phyloP scores from a whole-genome alignment of 2,113 vertebrate species.

The Emydocephalus ijimae region DNA sequence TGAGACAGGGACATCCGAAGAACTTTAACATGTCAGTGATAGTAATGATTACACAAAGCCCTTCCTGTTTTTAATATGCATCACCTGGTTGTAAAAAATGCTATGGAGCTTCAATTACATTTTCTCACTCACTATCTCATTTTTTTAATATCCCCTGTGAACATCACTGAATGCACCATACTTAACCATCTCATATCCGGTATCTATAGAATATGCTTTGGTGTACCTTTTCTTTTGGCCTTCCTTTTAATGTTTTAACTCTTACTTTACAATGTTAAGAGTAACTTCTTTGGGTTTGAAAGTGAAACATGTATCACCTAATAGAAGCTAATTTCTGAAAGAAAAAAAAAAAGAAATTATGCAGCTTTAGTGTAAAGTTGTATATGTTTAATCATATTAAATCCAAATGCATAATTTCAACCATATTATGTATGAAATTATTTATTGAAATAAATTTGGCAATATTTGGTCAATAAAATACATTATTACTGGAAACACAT shows the following conservation, averaged over 20 bases:
- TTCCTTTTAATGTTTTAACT: not conserved
- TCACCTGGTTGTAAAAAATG: not conserved
- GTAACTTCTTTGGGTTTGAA: not conserved
- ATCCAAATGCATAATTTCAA: not conserved
- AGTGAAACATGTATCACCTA: not conserved
- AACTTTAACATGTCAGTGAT: not conserved
- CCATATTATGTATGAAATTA: slow-evolving; percentile 29
- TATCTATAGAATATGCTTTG: not conserved
- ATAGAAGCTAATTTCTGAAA: too few relatives aligned
- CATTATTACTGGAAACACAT: not conserved
- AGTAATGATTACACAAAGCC: not conserved
- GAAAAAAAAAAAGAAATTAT: not conserved
- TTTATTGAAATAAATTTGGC: slow-evolving; percentile 69
- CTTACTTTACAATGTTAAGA: not conserved
- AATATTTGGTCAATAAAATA: slow-evolving; percentile 68
- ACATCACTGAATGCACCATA: not conserved
- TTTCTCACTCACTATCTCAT: not conserved
- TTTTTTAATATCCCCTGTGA: not conserved
- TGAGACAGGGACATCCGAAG: not conserved
- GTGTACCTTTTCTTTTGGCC: not conserved
- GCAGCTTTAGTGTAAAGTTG: not conserved
- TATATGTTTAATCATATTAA: slow-evolving; percentile 1
- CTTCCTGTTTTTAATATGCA: not conserved
- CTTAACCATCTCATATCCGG: not conserved
- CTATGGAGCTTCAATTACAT: not conserved